These are phyloP conservation scores for Danionella dracula DNA, from an alignment of 2,797 vertebrate genomes.

Conservation along the genomic window DNA sequence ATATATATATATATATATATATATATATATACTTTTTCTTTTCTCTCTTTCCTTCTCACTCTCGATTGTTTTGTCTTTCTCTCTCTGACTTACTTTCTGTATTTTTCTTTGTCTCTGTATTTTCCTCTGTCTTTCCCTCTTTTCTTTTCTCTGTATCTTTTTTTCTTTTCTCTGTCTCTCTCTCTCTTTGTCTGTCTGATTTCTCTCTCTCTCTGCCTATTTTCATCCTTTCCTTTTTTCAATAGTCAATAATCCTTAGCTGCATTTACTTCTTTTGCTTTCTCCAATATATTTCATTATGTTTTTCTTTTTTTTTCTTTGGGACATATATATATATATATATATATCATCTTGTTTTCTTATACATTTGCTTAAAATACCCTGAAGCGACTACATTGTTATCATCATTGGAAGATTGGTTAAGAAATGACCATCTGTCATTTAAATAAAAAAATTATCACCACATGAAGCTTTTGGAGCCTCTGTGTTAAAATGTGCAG, in stretches of 20 bases:
- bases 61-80: too few species aligned
- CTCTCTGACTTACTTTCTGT: too few species aligned
- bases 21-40: not conserved
- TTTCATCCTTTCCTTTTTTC: not conserved
- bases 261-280: not conserved
- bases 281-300: not conserved
- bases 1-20: too few species aligned
- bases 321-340: too few species aligned
- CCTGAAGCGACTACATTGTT: slow-evolving; percentile 16
- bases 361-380: not conserved
- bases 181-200: not conserved
- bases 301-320: not conserved
- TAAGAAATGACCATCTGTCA: slow-evolving; percentile 31
- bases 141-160: too few species aligned
- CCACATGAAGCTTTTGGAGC: too few species aligned
- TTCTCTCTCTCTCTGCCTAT: not conserved
- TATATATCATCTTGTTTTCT: not conserved
- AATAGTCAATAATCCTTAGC: not conserved
- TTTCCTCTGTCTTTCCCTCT: not conserved
- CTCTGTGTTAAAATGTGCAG: too few species aligned
- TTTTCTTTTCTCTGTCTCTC: too few species aligned
- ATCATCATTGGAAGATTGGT: slow-evolving; percentile 26
- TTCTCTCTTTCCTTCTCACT: not conserved
- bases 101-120: not conserved
- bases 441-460: slow-evolving; percentile 36